These are phyloP conservation scores for Elymnias hypermnestra DNA, from an alignment of 1,140 invertebrate genomes.

Conservation along the genomic window DNA sequence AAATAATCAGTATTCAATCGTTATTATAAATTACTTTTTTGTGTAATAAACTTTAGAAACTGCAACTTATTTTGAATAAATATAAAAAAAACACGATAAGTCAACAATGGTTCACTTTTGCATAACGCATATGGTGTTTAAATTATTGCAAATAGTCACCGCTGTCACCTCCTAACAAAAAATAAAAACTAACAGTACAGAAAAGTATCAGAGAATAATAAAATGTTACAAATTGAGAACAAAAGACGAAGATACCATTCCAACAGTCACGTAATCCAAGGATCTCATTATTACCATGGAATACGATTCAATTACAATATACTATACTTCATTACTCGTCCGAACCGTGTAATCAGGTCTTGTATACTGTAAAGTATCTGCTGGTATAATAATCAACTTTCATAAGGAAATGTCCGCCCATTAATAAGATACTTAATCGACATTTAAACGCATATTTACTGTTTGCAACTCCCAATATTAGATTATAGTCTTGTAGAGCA, in stretches of 20 bases:
- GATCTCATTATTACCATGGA: neutral
- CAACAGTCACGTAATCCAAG: neutral
- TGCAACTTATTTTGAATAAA: too few species aligned
- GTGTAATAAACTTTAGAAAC: too few species aligned
- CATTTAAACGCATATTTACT: slow-evolving; percentile 6
- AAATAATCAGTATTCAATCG: too few species aligned
- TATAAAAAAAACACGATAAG: too few species aligned
- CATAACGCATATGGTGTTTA: too few species aligned
- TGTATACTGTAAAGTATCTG: neutral
- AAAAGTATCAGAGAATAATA: too few species aligned
- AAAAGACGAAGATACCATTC: neutral
- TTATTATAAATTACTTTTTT: too few species aligned
- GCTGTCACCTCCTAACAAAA: too few species aligned
- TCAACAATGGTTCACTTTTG: too few species aligned
- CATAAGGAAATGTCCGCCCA: slow-evolving; percentile 9
- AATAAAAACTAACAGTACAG: too few species aligned
- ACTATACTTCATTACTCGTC: neutral
- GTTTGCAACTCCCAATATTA: slow-evolving; percentile 3
- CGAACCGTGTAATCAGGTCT: slow-evolving; percentile 1
- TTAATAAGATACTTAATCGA: slow-evolving; percentile 7
- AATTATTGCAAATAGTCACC: too few species aligned
- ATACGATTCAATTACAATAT: slow-evolving; percentile 6
- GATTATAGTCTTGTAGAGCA: slow-evolving; percentile 1
- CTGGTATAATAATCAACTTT: slow-evolving; percentile 4
- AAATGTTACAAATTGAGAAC: too few species aligned